These are phyloP conservation scores for Danio choprae DNA, from an alignment of 2,797 vertebrate species.

Conservation along the genomic window DNA sequence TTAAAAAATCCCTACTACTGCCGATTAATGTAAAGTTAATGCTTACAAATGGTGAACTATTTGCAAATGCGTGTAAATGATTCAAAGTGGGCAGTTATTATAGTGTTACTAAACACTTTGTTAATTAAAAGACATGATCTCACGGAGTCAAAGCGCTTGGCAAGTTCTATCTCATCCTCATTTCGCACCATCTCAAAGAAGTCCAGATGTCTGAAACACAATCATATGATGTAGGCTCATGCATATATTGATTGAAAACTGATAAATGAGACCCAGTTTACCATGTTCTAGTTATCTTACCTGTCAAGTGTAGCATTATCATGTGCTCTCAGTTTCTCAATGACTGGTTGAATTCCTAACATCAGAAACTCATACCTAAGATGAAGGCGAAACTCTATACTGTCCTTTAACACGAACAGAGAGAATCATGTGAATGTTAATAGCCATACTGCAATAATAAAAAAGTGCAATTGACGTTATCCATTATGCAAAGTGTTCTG, in stretches of 20 bases:
- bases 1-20: too few species aligned
- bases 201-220: conserved; percentile 88
- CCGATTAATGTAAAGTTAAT: too few species aligned
- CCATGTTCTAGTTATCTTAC: conserved; percentile 69
- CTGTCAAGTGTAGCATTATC: conserved; percentile 95
- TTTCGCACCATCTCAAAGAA: conserved; percentile 99
- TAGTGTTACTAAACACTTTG: background rate
- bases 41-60: too few species aligned
- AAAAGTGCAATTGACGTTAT: background rate
- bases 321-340: conserved; percentile 93
- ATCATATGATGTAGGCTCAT: background rate
- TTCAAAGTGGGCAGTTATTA: too few species aligned
- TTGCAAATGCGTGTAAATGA: too few species aligned
- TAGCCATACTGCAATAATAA: background rate
- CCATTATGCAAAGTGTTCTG: background rate
- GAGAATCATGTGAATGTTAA: background rate
- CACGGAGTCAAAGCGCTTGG: conserved; percentile 92
- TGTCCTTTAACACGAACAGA: conserved; percentile 80
- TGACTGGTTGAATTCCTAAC: conserved; percentile 96
- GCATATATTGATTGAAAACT: too few species aligned
- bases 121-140: conserved; percentile 61
- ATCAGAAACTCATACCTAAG: conserved; percentile 97
- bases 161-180: conserved; percentile 93
- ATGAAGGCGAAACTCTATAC: conserved; percentile 95
- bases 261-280: background rate